Evolutionary conservation across 2,888 invertebrate genomes (phyloP), one percentile per base, ranked within the genome.

Genomic region (Rhyacophila evoluta): DNA sequence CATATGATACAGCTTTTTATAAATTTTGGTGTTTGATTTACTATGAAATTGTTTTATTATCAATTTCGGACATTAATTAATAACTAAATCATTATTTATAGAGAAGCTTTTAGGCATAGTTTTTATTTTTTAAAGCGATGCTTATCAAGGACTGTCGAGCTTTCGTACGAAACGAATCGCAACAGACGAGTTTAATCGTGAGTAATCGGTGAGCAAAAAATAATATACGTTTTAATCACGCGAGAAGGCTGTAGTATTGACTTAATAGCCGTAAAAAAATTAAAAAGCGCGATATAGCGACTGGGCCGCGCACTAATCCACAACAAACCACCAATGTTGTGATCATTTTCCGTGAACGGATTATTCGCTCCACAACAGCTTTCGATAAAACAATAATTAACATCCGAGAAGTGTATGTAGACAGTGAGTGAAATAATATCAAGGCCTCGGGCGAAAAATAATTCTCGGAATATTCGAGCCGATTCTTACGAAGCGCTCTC

Each of bases 371-470:
- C 55, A 4, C 8, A 25, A 55, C 55, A 19, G 55, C 55, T 55
- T 55, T 55, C 29, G 55, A 55, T 55, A 55, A 55, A 33, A 33
- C 29, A 33, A 55, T 55, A 55, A 55, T 55, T 55, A 55, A 55
- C 55, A 55, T 55, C 55, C 55, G 19, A 55, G 55, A 55, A 55
- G 55, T 55, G 29, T 33, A 33, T 6, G 19, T 19, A 55, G 55
- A 19, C 55, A 55, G 55, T 10, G 10, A 19, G 25, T 55, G 19
- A 55, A 55, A 25, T 55, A 55, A 25, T 19, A 8, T 55, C 19
- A 55, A 12, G 55, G 55, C 55, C 55, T 10, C 8, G 19, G 55
- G 55, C 55, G 39, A 15, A 6, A 39, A 39, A 10, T 19, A 55
- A 10, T 55, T 55, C 55, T 55, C 5, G 19, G 55, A 55, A 55